Conservation (phyloP, 2,113 vertebrate genomes). For the Sciurus niger region DNA sequence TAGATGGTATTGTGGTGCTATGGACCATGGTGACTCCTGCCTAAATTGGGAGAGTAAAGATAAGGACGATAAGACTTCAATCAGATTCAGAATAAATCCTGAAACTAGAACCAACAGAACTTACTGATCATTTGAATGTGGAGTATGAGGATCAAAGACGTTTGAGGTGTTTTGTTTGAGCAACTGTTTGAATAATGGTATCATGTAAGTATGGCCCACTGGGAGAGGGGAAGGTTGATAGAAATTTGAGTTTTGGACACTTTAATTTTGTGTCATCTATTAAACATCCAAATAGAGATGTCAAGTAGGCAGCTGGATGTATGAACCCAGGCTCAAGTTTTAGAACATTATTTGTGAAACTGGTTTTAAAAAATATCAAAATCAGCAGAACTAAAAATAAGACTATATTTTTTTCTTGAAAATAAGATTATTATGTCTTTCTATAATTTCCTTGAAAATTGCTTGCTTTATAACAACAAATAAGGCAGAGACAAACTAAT, state of each 20-base stretch:
- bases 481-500: background rate
- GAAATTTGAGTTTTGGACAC: background rate
- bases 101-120: background rate
- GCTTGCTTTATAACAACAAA: background rate
- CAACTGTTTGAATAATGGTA: background rate
- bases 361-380: slow-evolving; percentile 19
- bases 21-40: background rate
- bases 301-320: background rate
- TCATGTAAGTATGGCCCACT: background rate
- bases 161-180: background rate
- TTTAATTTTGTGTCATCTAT: background rate
- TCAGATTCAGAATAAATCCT: background rate
- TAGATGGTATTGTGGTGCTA: background rate
- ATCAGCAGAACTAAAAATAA: background rate
- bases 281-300: background rate
- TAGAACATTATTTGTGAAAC: background rate
- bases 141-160: background rate
- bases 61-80: background rate
- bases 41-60: background rate
- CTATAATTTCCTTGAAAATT: background rate
- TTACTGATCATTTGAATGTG: background rate
- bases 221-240: background rate
- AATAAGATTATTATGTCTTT: background rate
- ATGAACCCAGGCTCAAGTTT: background rate
- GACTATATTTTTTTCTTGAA: background rate